phyloP scores from a whole-genome alignment of 2,888 invertebrate species.

The Ormyrus nitidulus region DNA sequence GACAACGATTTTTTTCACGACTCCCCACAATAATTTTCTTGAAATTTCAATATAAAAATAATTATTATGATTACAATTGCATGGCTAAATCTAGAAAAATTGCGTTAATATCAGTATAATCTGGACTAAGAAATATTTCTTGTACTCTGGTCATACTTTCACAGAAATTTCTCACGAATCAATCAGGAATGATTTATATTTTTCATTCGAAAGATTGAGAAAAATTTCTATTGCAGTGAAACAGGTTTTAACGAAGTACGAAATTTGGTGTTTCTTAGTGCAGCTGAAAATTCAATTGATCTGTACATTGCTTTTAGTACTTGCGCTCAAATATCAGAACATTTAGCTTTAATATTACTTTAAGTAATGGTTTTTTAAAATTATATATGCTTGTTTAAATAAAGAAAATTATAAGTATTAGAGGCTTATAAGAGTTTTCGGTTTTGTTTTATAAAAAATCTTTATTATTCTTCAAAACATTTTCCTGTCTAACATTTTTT shows the following conservation, averaged over 20 bases:
- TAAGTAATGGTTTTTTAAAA: no score
- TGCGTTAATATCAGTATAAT: not conserved
- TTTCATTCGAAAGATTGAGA: conserved; percentile 5
- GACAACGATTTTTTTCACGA: conserved; percentile 44
- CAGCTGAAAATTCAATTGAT: conserved; percentile 35
- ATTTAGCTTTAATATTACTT: no score
- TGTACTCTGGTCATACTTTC: conserved; percentile 41
- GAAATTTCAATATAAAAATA: conserved; percentile 54
- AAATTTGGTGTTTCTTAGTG: conserved; percentile 43
- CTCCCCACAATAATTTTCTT: conserved; percentile 23
- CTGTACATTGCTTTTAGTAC: conserved; percentile 24
- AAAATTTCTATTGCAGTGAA: conserved; percentile 15
- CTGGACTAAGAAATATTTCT: conserved; percentile 48
- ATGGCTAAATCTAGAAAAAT: conserved; percentile 43
- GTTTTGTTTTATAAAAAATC: no score
- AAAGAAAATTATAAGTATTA: no score
- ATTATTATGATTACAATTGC: conserved; percentile 34
- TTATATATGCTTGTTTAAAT: no score
- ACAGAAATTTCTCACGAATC: conserved; percentile 14
- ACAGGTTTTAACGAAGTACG: conserved; percentile 37
- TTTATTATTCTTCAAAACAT: no score
- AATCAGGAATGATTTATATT: no score
- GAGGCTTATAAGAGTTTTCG: no score
- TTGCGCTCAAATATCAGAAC: conserved; percentile 10
- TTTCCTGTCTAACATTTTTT: no score